These are phyloP conservation scores for Aleiodes sp. DNA, from an alignment of 1,140 invertebrate genomes.

Conservation along the genomic window DNA sequence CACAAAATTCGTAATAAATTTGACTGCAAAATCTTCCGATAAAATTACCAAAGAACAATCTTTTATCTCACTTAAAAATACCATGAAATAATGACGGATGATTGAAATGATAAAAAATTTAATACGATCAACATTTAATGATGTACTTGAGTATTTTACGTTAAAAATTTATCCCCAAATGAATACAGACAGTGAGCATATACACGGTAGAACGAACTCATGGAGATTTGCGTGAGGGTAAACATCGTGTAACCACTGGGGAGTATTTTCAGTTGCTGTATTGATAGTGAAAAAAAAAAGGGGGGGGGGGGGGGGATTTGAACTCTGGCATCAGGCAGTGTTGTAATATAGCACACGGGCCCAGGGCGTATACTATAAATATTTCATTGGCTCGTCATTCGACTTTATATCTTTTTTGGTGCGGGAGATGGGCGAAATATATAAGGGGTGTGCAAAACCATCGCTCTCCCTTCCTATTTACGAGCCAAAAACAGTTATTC, in stretches of 20 bases:
- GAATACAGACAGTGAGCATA: background rate
- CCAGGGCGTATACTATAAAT: conserved; percentile 55
- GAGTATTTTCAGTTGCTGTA: conserved; percentile 36
- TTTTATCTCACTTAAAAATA: background rate
- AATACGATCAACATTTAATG: conserved; percentile 11
- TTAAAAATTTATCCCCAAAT: conserved; percentile 18
- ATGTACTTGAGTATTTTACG: background rate
- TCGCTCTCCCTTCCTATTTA: background rate
- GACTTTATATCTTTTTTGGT: conserved; percentile 50
- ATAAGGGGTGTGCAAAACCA: background rate
- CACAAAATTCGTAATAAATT: background rate
- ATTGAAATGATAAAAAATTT: conserved; percentile 14
- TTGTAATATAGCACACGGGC: background rate
- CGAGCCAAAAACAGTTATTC: background rate
- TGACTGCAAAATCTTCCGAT: background rate
- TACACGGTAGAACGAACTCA: background rate
- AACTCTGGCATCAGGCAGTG: conserved; percentile 19
- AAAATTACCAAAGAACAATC: background rate
- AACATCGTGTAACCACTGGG: conserved; percentile 58
- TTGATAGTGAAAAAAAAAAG: too few relatives aligned
- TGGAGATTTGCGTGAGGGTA: conserved; percentile 49
- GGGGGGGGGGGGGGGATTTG: conserved; percentile 26
- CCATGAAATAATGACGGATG: background rate
- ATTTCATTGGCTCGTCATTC: conserved; percentile 64
- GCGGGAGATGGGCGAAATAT: conserved; percentile 4